Evolutionary conservation across 2,888 invertebrate species (phyloP).

Genomic region (Xiphydria camelus): DNA sequence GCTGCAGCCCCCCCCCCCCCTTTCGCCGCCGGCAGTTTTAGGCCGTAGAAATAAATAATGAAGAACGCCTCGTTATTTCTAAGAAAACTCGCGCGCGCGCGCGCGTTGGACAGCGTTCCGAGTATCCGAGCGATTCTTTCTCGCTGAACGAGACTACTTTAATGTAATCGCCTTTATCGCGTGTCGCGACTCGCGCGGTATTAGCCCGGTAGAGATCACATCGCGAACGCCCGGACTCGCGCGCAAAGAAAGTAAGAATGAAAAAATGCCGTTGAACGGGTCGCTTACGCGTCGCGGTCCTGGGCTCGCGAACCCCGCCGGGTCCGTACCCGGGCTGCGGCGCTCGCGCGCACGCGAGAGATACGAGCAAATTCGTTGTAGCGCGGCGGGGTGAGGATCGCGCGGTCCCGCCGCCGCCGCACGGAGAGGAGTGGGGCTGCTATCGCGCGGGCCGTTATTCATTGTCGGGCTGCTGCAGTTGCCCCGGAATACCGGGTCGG

Average conservation of each 20-base stretch:
- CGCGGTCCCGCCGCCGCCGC: too few species aligned
- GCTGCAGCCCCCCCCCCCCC: neutral
- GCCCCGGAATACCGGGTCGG: neutral
- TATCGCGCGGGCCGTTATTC: slow-evolving; percentile 26
- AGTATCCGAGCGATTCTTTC: too few species aligned
- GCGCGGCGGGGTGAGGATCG: slow-evolving; percentile 7
- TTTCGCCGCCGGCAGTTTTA: neutral
- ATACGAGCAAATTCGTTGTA: slow-evolving; percentile 32
- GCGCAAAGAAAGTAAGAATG: slow-evolving; percentile 20
- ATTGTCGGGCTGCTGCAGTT: slow-evolving; percentile 20
- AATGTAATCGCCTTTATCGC: slow-evolving; percentile 31
- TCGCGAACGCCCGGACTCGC: slow-evolving; percentile 3
- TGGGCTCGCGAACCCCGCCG: neutral
- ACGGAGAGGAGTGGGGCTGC: too few species aligned
- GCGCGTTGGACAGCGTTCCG: too few species aligned
- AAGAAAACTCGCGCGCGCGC: slow-evolving; percentile 10
- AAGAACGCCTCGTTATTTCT: slow-evolving; percentile 24
- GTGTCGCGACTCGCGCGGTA: slow-evolving; percentile 20
- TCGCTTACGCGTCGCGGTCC: slow-evolving; percentile 10
- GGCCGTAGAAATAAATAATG: slow-evolving; percentile 26
- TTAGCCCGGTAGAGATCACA: slow-evolving; percentile 30
- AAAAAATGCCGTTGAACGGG: slow-evolving; percentile 21
- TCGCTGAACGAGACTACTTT: slow-evolving; percentile 25
- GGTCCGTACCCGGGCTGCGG: slow-evolving; percentile 1
- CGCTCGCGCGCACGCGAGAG: slow-evolving; percentile 11